A percentile compares a stretch with the other conserved stretches of the same genome.
Conservation (phyloP, 2,888 invertebrate genomes). For the Lasioglossum vierecki region DNA sequence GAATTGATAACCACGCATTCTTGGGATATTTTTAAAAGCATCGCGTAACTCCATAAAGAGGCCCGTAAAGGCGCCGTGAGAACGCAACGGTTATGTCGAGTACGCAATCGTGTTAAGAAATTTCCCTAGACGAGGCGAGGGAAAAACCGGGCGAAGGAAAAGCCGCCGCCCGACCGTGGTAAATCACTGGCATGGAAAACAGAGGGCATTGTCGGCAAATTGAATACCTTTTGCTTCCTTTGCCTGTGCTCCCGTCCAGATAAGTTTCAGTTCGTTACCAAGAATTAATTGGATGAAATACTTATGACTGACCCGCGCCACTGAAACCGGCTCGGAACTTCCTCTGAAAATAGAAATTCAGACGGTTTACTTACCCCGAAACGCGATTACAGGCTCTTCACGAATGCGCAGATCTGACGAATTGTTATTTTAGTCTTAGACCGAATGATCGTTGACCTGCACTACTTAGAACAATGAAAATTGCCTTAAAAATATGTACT, state of each 20-base stretch:
- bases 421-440: neutral
- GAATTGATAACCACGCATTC: slow-evolving; percentile 35
- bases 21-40: slow-evolving; percentile 33
- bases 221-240: slow-evolving; percentile 22
- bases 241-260: neutral
- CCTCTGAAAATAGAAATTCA: neutral
- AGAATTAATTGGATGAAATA: slow-evolving; percentile 16
- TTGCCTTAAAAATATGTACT: neutral
- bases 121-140: neutral
- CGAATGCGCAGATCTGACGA: neutral
- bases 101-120: slow-evolving; percentile 24
- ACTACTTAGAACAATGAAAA: neutral
- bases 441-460: neutral
- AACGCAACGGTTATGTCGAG: slow-evolving; percentile 16
- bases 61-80: slow-evolving; percentile 18
- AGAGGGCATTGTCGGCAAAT: slow-evolving; percentile 8
- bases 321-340: neutral
- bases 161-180: neutral
- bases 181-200: neutral
- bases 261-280: neutral
- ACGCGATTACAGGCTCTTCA: neutral
- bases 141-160: neutral
- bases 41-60: slow-evolving; percentile 8
- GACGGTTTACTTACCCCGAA: neutral
- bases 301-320: too few species aligned